Conservation (phyloP, 2,797 vertebrate species). For the Bradypus variegatus region DNA sequence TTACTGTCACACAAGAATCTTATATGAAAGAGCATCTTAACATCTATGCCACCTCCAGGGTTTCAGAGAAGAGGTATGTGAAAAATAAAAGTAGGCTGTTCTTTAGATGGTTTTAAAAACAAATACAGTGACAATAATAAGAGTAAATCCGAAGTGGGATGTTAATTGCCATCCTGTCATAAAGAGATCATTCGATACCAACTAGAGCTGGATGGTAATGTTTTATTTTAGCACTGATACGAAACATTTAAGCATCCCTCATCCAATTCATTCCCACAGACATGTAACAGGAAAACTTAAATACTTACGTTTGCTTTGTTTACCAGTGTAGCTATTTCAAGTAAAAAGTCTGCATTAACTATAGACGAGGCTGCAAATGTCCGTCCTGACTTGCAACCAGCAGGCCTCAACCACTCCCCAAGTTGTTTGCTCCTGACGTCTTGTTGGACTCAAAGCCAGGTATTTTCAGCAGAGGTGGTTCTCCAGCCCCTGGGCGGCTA, state of each 20-base stretch:
- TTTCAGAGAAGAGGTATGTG: neutral
- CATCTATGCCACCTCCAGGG: neutral
- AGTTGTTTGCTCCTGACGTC: constrained; percentile 17
- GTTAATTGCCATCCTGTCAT: constrained; percentile 7
- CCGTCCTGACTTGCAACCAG: constrained; percentile 21
- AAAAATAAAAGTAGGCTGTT: neutral
- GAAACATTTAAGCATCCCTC: constrained; percentile 44
- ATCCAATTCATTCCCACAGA: constrained; percentile 50
- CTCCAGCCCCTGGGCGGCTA: neutral
- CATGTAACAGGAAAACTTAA: constrained; percentile 49
- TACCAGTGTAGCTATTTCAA: constrained; percentile 43
- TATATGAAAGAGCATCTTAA: neutral
- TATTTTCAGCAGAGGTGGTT: neutral
- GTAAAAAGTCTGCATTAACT: constrained; percentile 9
- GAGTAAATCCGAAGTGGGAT: constrained; percentile 29
- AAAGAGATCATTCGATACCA: neutral
- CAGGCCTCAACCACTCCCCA: constrained; percentile 29
- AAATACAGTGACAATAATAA: constrained; percentile 27
- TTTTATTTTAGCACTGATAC: constrained; percentile 37
- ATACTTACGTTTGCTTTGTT: constrained; percentile 45
- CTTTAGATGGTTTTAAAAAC: constrained; percentile 5
- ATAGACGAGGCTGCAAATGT: neutral
- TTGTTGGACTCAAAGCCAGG: neutral
- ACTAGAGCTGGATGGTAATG: constrained; percentile 16
- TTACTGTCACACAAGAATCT: neutral